Conservation (phyloP, 2,797 vertebrate genomes). For the Cheirogaleus major region DNA sequence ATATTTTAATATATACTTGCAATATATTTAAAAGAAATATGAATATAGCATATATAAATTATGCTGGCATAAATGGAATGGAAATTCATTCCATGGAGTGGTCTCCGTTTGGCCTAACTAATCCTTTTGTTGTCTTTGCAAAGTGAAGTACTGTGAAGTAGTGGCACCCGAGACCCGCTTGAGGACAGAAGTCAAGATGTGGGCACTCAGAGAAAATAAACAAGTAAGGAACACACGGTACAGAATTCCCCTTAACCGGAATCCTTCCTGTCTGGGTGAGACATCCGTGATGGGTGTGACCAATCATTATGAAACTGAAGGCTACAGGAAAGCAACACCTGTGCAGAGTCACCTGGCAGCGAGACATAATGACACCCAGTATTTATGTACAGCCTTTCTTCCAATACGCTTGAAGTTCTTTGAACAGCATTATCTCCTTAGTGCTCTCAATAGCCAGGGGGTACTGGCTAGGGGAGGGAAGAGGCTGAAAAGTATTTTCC, state of each 20-base stretch:
- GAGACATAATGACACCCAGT: background rate
- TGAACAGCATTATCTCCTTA: background rate
- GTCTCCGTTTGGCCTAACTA: background rate
- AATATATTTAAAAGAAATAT: background rate
- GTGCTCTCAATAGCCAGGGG: background rate
- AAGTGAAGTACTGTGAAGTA: background rate
- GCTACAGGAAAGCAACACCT: background rate
- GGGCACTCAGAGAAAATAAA: background rate
- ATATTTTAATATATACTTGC: background rate
- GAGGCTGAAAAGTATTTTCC: background rate
- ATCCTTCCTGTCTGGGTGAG: background rate
- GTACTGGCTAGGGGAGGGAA: rapidly evolving
- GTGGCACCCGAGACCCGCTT: background rate
- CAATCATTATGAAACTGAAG: background rate
- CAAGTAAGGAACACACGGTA: background rate
- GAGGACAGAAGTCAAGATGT: background rate
- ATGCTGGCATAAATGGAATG: background rate
- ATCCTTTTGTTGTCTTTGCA: background rate
- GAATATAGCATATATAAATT: background rate
- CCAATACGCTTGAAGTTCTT: background rate
- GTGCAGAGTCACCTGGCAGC: background rate
- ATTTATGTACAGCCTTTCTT: background rate
- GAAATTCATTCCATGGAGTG: background rate
- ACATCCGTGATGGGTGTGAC: background rate
- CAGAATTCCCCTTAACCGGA: background rate